Conservation (phyloP, 2,113 vertebrate genomes). For the Toxotes chatareus region DNA sequence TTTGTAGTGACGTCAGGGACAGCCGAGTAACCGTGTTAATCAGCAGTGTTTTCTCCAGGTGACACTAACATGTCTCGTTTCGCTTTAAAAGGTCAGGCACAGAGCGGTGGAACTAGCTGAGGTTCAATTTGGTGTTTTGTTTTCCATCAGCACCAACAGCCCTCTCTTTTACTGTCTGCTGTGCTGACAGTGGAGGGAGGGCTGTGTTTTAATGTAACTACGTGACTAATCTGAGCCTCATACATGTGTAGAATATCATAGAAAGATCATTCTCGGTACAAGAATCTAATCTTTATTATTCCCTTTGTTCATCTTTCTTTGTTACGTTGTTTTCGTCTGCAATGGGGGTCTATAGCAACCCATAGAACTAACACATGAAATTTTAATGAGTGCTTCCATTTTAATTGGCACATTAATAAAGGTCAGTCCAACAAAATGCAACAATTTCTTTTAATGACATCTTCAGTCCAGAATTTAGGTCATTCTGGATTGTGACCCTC, state of each 20-base stretch:
- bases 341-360: neutral
- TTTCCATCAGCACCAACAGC: conserved; percentile 32
- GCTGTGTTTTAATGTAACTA: conserved; percentile 9
- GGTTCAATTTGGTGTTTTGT: conserved; percentile 74
- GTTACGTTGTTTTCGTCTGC: neutral
- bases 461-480: conserved; percentile 24
- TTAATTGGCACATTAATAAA: conserved; percentile 30
- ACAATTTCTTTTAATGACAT: conserved; percentile 9
- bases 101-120: conserved; percentile 56
- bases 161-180: neutral
- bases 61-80: conserved; percentile 71
- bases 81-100: conserved; percentile 79
- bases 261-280: neutral
- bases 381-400: conserved; percentile 8
- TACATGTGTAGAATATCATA: neutral
- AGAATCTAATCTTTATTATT: neutral
- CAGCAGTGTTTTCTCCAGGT: conserved; percentile 63
- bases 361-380: neutral
- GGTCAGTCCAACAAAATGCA: conserved; percentile 13
- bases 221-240: conserved; percentile 1
- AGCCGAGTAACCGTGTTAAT: conserved; percentile 61
- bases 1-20: conserved; percentile 59
- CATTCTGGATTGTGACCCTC: conserved; percentile 6
- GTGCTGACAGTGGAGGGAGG: neutral
- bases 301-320: neutral